A percentile compares a stretch with the other conserved stretches of the same genome.
Evolutionary conservation across 2,888 invertebrate species (phyloP).

Genomic region (Luperina nickerlii): DNA sequence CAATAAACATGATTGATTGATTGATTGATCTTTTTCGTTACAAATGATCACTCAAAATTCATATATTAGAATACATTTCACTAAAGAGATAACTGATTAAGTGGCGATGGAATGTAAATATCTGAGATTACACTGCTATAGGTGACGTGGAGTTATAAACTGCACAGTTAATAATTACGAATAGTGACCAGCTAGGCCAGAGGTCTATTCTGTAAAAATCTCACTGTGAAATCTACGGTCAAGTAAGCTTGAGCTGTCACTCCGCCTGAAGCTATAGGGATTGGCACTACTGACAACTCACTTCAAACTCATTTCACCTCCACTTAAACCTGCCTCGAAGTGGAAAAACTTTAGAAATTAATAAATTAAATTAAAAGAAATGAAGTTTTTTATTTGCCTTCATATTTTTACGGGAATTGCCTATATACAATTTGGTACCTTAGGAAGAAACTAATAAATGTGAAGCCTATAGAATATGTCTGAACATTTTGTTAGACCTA

Average conservation of each 20-base stretch:
- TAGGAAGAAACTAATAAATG: not conserved
- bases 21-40: too few species aligned
- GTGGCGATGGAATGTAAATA: not conserved
- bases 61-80: not conserved
- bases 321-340: not conserved
- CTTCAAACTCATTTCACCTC: too few species aligned
- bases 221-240: too few species aligned
- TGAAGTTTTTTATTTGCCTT: not conserved
- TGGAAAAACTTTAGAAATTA: not conserved
- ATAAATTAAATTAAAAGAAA: not conserved
- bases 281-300: too few species aligned
- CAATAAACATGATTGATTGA: too few species aligned
- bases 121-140: not conserved
- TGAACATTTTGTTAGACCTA: not conserved
- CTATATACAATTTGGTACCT: not conserved
- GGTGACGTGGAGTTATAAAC: not conserved
- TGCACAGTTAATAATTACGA: not conserved
- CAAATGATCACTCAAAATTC: too few species aligned
- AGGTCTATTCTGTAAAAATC: too few species aligned
- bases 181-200: not conserved
- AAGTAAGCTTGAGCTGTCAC: too few species aligned
- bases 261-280: too few species aligned
- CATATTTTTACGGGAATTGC: not conserved
- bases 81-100: not conserved
- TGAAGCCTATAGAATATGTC: not conserved